Percentiles rank a stretch among this genome's conserved stretches.
These are phyloP conservation scores for Drosophila borealis DNA, from an alignment of 2,888 invertebrate species.

Conservation along the genomic window DNA sequence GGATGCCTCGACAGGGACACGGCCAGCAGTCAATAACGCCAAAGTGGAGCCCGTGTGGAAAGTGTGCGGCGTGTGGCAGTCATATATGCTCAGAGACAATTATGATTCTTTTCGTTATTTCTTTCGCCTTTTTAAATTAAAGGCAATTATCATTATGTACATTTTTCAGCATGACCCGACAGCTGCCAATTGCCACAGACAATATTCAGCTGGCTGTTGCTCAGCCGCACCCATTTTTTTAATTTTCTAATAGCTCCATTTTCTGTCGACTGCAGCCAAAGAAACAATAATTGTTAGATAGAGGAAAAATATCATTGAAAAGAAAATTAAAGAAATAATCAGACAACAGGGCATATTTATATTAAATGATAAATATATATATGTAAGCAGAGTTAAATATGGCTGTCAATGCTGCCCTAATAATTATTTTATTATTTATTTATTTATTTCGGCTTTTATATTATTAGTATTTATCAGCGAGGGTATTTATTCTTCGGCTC, in stretches of 20 bases:
- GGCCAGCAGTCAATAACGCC: slow-evolving; percentile 50
- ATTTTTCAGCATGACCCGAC: slow-evolving; percentile 36
- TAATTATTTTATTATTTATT: too few species aligned
- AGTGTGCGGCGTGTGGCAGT: slow-evolving; percentile 12
- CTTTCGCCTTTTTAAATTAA: slow-evolving; percentile 62
- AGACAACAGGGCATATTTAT: too few species aligned
- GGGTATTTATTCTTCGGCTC: neutral
- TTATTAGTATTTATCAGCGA: neutral
- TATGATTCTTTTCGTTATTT: slow-evolving; percentile 57
- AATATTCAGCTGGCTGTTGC: slow-evolving; percentile 1
- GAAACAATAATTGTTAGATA: too few species aligned
- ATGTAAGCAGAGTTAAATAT: too few species aligned
- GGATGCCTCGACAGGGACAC: slow-evolving; percentile 31
- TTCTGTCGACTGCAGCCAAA: neutral
- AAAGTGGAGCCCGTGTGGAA: slow-evolving; percentile 29
- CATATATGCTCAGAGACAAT: slow-evolving; percentile 51
- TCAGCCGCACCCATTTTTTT: slow-evolving; percentile 4
- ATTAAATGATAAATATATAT: too few species aligned
- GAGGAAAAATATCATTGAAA: neutral
- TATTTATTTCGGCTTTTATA: too few species aligned
- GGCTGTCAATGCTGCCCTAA: too few species aligned
- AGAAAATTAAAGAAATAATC: too few species aligned
- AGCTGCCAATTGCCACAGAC: slow-evolving; percentile 23
- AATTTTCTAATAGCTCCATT: slow-evolving; percentile 21
- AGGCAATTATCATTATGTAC: slow-evolving; percentile 71